These are phyloP conservation scores for Sarcophaga caerulescens DNA, from an alignment of 2,888 invertebrate genomes.

Conservation along the genomic window DNA sequence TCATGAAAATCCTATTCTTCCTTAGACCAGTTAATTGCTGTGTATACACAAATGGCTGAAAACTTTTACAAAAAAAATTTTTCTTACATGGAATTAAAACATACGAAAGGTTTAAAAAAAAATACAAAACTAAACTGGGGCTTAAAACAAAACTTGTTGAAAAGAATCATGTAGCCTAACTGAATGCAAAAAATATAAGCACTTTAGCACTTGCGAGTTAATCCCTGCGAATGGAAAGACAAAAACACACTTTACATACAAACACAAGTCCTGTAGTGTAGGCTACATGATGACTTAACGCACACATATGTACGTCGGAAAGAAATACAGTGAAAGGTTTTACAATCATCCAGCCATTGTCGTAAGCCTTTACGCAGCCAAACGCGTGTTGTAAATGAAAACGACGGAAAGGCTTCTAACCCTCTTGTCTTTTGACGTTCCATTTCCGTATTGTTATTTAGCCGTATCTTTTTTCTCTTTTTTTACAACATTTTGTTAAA, in stretches of 20 bases:
- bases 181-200: neutral
- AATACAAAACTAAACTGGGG: neutral
- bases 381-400: neutral
- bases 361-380: neutral
- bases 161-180: neutral
- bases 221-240: neutral
- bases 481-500: neutral
- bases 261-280: too few species aligned
- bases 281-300: neutral
- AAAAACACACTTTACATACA: neutral
- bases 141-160: neutral
- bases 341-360: too few species aligned
- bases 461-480: neutral
- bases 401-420: neutral
- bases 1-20: neutral
- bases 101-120: neutral
- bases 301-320: neutral
- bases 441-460: neutral
- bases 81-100: neutral
- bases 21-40: neutral
- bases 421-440: neutral
- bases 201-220: neutral
- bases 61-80: neutral
- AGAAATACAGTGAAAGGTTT: neutral
- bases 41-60: neutral